phyloP scores from a whole-genome alignment of 2,888 invertebrate species.

The Campaea margaritaria region DNA sequence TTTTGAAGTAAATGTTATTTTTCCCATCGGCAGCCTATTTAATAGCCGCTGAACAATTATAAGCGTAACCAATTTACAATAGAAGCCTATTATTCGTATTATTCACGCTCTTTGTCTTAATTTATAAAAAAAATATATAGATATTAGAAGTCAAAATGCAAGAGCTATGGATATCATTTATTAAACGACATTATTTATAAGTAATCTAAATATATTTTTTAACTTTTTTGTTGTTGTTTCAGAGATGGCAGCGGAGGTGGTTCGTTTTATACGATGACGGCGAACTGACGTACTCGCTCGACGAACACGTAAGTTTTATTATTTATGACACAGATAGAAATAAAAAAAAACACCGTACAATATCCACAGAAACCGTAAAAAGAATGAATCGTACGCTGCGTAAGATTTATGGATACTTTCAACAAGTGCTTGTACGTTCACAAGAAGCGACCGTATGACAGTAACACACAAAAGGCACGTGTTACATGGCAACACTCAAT shows the following conservation, averaged over 20 bases:
- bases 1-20: conserved; percentile 2
- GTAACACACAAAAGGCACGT: not conserved
- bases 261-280: conserved; percentile 99
- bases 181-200: no score
- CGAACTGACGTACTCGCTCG: conserved; percentile 98
- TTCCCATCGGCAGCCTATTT: not conserved
- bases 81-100: no score
- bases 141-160: no score
- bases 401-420: no score
- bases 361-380: not conserved
- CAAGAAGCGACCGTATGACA: not conserved
- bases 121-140: no score
- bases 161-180: no score
- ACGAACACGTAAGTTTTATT: conserved; percentile 95
- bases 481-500: conserved; percentile 40
- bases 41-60: no score
- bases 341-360: not conserved
- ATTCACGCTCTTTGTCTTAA: no score
- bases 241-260: conserved; percentile 99
- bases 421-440: not conserved
- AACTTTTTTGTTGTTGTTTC: conserved; percentile 76
- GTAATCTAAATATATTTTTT: no score
- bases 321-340: not conserved
- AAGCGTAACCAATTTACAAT: not conserved
- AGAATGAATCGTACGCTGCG: not conserved